Evolutionary conservation across 2,113 vertebrate species (phyloP), one percentile per base, ranked within the genome.

Genomic region (Nansenia antarctica): DNA sequence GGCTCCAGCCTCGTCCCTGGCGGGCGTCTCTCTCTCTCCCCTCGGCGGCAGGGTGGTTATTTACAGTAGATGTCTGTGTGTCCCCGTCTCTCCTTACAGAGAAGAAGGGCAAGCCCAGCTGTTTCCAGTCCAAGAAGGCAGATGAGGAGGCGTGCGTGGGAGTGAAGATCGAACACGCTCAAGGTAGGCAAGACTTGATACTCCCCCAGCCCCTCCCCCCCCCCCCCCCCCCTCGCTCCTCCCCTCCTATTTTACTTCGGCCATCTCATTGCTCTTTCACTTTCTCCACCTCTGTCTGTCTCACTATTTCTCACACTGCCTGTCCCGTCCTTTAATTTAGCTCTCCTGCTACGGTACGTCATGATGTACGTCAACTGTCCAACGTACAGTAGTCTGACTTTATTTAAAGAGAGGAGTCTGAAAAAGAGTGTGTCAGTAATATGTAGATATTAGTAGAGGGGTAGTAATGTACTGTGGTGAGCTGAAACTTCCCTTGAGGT

Each of bases 61-160:
- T n/a, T n/a, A n/a, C n/a, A n/a, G n/a, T n/a, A n/a, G n/a, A n/a
- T n/a, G n/a, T n/a, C n/a, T n/a, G n/a, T n/a, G n/a, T n/a, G 39
- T 42, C 18, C 58, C 11, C 29, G 14, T 7, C 27, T 14, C 31
- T 80, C 8, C 20, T 78, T 90, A 68, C 85, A 93, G 91, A 90
- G 64, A 88, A 79, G 69, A 87, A 82, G 71, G 64, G 68, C 62
- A 85, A 86, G 67, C 45, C 85, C 20, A 70, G 67, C 65, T 90
- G 88, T 70, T 90, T 90, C 78, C 80, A 85, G 76, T 79, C 85
- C 20, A 83, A 74, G 60, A 81, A 52, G 0, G 52, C 75, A 0
- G 90, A 91, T 27, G 86, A 92, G 58, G 88, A 85, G 20, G 76
- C 77, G 47, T 93, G 91, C 9, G 88, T 93, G 72, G 89, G 81